A percentile compares a stretch with the other conserved stretches of the same genome.
These are phyloP conservation scores for Synchiropus splendidus DNA, from an alignment of 2,113 vertebrate genomes.

Conservation along the genomic window DNA sequence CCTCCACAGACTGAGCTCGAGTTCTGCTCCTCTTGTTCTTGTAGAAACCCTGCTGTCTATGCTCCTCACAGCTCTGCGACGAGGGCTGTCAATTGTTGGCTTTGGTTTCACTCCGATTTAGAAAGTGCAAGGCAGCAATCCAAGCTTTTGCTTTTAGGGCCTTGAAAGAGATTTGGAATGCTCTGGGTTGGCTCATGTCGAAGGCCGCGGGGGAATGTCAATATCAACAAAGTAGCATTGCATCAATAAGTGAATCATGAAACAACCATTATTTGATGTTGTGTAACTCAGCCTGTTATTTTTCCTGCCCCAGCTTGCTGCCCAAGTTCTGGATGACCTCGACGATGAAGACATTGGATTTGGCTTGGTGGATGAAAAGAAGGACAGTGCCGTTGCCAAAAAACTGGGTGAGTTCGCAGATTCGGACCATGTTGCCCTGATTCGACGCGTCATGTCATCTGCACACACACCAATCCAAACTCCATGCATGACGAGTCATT, in stretches of 20 bases:
- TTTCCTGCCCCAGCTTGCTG: conserved; percentile 69
- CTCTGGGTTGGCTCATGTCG: conserved; percentile 9
- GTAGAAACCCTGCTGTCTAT: conserved; percentile 16
- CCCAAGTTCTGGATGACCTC: conserved; percentile 82
- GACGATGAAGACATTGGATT: conserved; percentile 85
- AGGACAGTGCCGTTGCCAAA: conserved; percentile 74
- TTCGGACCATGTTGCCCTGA: too few relatives aligned
- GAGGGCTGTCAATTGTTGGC: conserved; percentile 49
- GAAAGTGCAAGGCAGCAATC: conserved; percentile 56
- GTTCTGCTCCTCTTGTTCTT: conserved; percentile 41
- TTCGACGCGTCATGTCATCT: too few relatives aligned
- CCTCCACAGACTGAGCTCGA: conserved; percentile 27
- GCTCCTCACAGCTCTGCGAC: conserved; percentile 16
- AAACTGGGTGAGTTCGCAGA: conserved; percentile 80
- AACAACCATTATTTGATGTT: too few relatives aligned
- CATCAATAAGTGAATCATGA: too few relatives aligned
- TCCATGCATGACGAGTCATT: too few relatives aligned
- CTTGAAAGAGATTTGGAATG: conserved; percentile 27
- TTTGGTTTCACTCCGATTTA: conserved; percentile 60
- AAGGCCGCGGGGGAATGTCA: too few relatives aligned
- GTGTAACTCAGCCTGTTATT: not conserved
- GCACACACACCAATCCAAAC: too few relatives aligned
- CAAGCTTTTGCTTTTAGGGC: conserved; percentile 42
- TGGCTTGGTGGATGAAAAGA: conserved; percentile 80
- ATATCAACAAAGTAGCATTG: too few relatives aligned